These are phyloP conservation scores for Hetaerina titia DNA, from an alignment of 2,888 invertebrate species.

Conservation along the genomic window DNA sequence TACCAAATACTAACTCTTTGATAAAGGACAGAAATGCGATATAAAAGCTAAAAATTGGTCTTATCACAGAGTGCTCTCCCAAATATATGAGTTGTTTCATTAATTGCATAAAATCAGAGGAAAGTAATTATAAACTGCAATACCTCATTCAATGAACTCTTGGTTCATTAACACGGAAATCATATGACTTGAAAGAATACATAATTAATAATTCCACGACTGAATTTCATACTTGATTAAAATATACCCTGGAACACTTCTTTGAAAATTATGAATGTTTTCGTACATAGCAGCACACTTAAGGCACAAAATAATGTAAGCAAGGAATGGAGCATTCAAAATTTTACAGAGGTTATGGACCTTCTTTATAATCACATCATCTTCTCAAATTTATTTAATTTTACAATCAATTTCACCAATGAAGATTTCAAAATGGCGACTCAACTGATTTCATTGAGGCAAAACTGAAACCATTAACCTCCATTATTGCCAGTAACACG, in stretches of 20 bases:
- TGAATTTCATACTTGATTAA: neutral
- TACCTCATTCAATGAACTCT: neutral
- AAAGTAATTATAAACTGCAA: neutral
- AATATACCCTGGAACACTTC: no score
- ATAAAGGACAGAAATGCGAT: neutral
- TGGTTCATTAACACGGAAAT: neutral
- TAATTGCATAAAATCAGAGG: neutral
- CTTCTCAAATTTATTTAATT: neutral
- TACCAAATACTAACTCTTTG: neutral
- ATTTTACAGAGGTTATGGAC: neutral
- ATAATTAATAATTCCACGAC: neutral
- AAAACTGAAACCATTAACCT: neutral
- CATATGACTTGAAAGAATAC: neutral
- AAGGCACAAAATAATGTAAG: neutral
- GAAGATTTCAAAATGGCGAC: no score
- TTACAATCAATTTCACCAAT: neutral
- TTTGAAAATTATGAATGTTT: no score
- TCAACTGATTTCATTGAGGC: neutral
- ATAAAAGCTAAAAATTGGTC: constrained; percentile 37
- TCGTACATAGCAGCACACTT: no score
- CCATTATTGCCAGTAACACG: neutral
- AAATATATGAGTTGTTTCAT: neutral
- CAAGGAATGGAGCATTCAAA: neutral
- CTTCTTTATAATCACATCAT: neutral
- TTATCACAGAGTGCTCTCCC: constrained; percentile 53